These are phyloP conservation scores for Stegophylla sp. DNA, from an alignment of 2,888 invertebrate genomes.

Conservation along the genomic window DNA sequence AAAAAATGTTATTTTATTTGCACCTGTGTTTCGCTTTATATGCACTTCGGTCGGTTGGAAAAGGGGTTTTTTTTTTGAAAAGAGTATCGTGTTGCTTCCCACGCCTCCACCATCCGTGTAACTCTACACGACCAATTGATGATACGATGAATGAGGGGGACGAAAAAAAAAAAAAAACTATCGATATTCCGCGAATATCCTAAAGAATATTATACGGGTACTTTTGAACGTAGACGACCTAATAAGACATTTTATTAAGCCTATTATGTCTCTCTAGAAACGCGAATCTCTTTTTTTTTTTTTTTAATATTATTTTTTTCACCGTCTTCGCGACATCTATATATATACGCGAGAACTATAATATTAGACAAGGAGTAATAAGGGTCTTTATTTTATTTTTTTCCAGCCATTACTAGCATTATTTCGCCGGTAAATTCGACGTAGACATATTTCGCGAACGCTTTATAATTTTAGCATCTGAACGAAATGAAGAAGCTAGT, in stretches of 20 bases:
- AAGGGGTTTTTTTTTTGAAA: slow-evolving; percentile 55
- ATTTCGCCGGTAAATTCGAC: background rate
- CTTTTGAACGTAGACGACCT: slow-evolving; percentile 36
- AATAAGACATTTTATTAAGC: slow-evolving; percentile 58
- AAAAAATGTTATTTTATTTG: slow-evolving; percentile 56
- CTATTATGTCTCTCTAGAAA: slow-evolving; percentile 48
- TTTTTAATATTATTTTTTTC: slow-evolving; percentile 10
- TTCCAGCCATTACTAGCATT: no score
- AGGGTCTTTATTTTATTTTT: background rate
- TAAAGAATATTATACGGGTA: slow-evolving; percentile 19
- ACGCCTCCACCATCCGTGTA: slow-evolving; percentile 53
- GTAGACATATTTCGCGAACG: background rate
- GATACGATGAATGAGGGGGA: slow-evolving; percentile 36
- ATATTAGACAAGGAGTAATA: background rate
- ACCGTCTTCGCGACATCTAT: slow-evolving; percentile 30
- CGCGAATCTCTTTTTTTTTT: slow-evolving; percentile 36
- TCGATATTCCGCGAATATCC: slow-evolving; percentile 54
- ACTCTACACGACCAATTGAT: slow-evolving; percentile 59
- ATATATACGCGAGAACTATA: slow-evolving; percentile 7
- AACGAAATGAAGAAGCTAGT: no score
- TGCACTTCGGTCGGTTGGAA: slow-evolving; percentile 36
- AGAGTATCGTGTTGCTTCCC: slow-evolving; percentile 59
- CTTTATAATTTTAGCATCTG: no score
- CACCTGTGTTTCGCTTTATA: slow-evolving; percentile 58
- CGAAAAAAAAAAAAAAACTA: slow-evolving; percentile 35